Percentiles rank a stretch among this genome's conserved stretches.
These are phyloP conservation scores for Rhodinocichla rosea DNA, from an alignment of 2,113 vertebrate species.

Conservation along the genomic window DNA sequence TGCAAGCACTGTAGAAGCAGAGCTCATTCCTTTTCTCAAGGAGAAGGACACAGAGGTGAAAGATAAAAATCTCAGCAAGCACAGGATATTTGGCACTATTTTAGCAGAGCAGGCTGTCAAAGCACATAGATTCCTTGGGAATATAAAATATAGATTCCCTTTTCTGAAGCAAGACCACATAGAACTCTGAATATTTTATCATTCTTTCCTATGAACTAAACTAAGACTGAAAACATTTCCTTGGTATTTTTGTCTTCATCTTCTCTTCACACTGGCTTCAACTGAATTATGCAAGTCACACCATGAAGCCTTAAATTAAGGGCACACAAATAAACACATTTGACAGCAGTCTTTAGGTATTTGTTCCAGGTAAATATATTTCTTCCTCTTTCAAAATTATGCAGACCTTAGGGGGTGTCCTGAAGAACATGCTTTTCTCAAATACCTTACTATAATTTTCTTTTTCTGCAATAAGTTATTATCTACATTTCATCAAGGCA, in stretches of 20 bases:
- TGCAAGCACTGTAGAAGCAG: not conserved
- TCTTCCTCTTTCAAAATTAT: not conserved
- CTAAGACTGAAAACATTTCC: not conserved
- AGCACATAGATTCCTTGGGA: not conserved
- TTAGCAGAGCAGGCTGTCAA: not conserved
- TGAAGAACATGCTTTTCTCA: not conserved
- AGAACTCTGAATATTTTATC: not conserved
- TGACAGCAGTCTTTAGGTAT: not conserved
- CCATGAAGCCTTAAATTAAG: not conserved
- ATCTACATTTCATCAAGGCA: not conserved
- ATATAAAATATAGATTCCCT: not conserved
- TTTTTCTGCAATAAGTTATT: not conserved
- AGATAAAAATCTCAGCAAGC: not conserved
- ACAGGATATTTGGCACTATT: not conserved
- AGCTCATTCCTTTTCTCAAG: not conserved
- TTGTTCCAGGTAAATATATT: not conserved
- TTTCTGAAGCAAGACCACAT: not conserved
- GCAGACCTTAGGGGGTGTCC: not conserved
- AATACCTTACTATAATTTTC: not conserved
- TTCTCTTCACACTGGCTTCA: not conserved
- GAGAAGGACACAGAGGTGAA: not conserved
- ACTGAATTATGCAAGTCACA: not conserved
- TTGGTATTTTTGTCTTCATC: not conserved
- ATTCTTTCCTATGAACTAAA: not conserved
- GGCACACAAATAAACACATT: not conserved